Percentiles rank a stretch among this genome's conserved stretches.
phyloP scores from a whole-genome alignment of 2,888 invertebrate genomes.

The Euspilapteryx auroguttella region DNA sequence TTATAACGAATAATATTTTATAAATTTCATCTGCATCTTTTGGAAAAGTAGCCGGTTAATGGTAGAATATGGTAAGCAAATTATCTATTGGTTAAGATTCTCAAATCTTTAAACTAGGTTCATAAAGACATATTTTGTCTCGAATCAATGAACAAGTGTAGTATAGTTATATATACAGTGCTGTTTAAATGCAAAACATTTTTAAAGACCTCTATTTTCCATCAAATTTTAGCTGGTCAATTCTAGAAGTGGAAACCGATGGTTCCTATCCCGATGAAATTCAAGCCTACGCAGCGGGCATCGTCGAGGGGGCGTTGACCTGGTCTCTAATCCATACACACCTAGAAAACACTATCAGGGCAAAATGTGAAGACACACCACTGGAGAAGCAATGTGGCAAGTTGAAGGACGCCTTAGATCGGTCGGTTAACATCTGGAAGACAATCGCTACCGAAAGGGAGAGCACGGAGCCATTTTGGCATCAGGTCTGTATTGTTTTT shows the following conservation, averaged over 20 bases:
- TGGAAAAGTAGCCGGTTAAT: too few relatives aligned
- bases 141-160: too few relatives aligned
- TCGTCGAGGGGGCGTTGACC: conserved; percentile 81
- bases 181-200: too few relatives aligned
- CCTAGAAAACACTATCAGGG: conserved; percentile 69
- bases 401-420: conserved; percentile 65
- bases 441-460: conserved; percentile 52
- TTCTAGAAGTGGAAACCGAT: conserved; percentile 78
- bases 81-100: too few relatives aligned
- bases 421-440: conserved; percentile 65
- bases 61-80: too few relatives aligned
- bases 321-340: conserved; percentile 79
- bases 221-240: conserved; percentile 89
- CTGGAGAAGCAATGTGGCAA: conserved; percentile 63
- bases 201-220: too few relatives aligned
- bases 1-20: too few relatives aligned
- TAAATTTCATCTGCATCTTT: too few relatives aligned
- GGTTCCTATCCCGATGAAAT: conserved; percentile 72
- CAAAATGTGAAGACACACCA: conserved; percentile 48
- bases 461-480: conserved; percentile 73
- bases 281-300: conserved; percentile 86
- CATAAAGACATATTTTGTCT: too few relatives aligned
- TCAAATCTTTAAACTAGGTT: too few relatives aligned
- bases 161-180: too few relatives aligned
- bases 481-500: conserved; percentile 61